These are phyloP conservation scores for Pinna nobilis DNA, from an alignment of 1,140 invertebrate genomes.

Conservation along the genomic window DNA sequence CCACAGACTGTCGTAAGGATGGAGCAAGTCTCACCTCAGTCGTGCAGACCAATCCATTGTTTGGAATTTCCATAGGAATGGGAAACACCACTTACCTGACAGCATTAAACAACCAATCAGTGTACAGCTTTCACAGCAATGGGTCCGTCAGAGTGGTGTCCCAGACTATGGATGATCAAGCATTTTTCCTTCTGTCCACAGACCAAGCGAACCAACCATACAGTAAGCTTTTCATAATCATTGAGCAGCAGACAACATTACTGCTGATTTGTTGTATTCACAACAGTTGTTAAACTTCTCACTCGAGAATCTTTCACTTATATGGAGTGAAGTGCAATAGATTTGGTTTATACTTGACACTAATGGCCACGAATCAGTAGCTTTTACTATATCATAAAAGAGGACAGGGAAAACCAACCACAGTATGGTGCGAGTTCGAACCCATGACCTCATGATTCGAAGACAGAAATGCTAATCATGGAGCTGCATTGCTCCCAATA, in stretches of 20 bases:
- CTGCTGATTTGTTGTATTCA: no score
- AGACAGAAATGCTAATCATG: no score
- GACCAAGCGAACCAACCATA: neutral
- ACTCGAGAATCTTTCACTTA: no score
- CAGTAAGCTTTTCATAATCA: neutral
- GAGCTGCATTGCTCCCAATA: no score
- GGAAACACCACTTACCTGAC: neutral
- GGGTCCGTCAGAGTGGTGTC: neutral
- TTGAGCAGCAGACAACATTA: neutral
- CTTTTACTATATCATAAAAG: no score
- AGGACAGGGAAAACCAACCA: no score
- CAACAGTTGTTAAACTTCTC: no score
- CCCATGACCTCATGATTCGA: no score
- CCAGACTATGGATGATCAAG: neutral
- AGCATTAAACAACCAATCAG: constrained; percentile 4
- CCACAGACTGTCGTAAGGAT: neutral
- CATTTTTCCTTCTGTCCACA: constrained; percentile 3
- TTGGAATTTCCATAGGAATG: constrained; percentile 2
- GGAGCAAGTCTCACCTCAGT: neutral
- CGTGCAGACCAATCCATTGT: neutral
- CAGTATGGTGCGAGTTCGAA: no score
- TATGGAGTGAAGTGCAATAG: no score
- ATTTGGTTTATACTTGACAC: no score
- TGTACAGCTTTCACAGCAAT: neutral
- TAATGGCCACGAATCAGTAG: no score